Conservation (phyloP, 2,797 vertebrate species). For the Yasuhikotakia modesta region DNA sequence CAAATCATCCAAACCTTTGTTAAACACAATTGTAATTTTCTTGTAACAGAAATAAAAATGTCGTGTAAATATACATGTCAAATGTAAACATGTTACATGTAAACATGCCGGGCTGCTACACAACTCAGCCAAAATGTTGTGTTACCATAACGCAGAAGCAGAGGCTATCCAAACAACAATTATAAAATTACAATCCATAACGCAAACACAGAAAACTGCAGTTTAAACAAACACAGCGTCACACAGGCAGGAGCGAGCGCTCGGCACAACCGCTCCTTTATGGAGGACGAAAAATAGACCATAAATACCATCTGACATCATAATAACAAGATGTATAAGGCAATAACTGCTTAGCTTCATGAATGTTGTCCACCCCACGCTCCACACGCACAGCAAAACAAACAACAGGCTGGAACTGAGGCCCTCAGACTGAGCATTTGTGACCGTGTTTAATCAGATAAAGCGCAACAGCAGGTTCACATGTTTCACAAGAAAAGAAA, state of each 20-base stretch:
- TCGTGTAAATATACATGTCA: no score
- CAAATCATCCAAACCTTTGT: no score
- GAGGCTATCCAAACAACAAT: slow-evolving; percentile 71
- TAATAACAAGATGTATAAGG: slow-evolving; percentile 56
- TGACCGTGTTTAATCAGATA: slow-evolving; percentile 41
- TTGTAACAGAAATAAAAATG: no score
- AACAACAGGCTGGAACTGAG: slow-evolving; percentile 29
- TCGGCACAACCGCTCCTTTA: slow-evolving; percentile 48
- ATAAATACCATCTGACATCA: slow-evolving; percentile 63
- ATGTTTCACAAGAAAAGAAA: slow-evolving; percentile 33
- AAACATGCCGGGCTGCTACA: slow-evolving; percentile 12
- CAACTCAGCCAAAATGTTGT: slow-evolving; percentile 12
- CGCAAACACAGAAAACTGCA: slow-evolving; percentile 68
- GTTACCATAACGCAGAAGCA: slow-evolving; percentile 40
- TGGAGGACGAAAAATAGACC: slow-evolving; percentile 39
- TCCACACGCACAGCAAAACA: slow-evolving; percentile 51
- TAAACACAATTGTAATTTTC: no score
- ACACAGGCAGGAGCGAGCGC: slow-evolving; percentile 51
- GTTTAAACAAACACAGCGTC: slow-evolving; percentile 66
- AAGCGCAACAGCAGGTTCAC: slow-evolving; percentile 36
- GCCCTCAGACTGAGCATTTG: slow-evolving; percentile 26
- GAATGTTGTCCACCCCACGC: slow-evolving; percentile 41
- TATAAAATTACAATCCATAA: slow-evolving; percentile 71
- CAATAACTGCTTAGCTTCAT: slow-evolving; percentile 48
- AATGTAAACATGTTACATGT: background rate